Evolutionary conservation across 2,797 vertebrate species (phyloP).

Genomic region (Pitangus sulphuratus): DNA sequence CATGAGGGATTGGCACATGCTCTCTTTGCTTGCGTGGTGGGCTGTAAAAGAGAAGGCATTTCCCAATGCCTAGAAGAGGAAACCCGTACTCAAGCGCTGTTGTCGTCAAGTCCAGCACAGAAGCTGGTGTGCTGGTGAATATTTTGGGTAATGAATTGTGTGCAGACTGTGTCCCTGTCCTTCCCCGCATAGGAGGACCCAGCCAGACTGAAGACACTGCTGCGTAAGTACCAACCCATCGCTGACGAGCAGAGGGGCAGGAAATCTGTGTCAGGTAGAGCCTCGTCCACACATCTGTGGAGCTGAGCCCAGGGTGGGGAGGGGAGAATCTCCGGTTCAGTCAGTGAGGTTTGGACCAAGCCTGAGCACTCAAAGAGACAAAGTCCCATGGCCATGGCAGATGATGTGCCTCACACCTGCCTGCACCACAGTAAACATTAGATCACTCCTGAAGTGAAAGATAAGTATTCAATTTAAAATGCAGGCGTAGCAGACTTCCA

Average conservation of each 20-base stretch:
- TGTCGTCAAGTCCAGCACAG: background rate
- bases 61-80: background rate
- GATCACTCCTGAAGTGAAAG: background rate
- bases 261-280: background rate
- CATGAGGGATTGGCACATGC: background rate
- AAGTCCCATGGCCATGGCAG: fast-evolving
- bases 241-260: background rate
- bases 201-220: background rate
- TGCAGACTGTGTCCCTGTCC: background rate
- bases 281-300: background rate
- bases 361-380: background rate
- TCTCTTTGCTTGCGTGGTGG: background rate
- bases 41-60: background rate
- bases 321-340: background rate
- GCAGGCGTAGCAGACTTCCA: background rate
- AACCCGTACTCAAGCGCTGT: fast-evolving
- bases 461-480: background rate
- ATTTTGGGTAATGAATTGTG: background rate
- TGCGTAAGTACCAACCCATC: slow-evolving; percentile 9
- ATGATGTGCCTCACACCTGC: background rate
- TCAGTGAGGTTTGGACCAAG: background rate
- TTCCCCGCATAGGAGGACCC: background rate
- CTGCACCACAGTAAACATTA: fast-evolving
- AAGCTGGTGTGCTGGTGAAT: background rate
- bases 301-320: fast-evolving